These are phyloP conservation scores for Desoria tigrina DNA, from an alignment of 2,888 invertebrate species.

Conservation along the genomic window DNA sequence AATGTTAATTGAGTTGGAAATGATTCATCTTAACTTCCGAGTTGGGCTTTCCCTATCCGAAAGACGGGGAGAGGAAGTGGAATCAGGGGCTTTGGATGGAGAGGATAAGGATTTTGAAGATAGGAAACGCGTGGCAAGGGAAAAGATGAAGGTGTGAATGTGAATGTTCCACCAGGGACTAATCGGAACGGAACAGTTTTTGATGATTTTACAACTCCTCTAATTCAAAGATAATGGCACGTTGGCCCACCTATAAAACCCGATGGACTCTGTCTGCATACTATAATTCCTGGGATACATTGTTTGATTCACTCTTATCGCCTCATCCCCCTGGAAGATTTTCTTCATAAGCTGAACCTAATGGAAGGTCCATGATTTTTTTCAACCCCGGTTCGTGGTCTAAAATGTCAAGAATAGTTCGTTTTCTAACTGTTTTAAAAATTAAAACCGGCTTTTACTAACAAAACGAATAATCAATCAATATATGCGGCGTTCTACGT, in stretches of 20 bases:
- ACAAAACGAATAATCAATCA: background rate
- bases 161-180: slow-evolving; percentile 45
- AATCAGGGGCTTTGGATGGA: background rate
- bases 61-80: background rate
- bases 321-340: background rate
- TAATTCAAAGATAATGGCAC: slow-evolving; percentile 48
- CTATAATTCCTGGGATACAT: background rate
- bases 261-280: slow-evolving; percentile 15
- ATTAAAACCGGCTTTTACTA: no score
- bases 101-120: slow-evolving; percentile 1
- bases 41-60: background rate
- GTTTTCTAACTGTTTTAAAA: no score
- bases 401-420: no score
- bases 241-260: slow-evolving; percentile 15
- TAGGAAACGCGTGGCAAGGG: background rate
- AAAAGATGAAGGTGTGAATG: slow-evolving; percentile 24
- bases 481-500: slow-evolving; percentile 8
- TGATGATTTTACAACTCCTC: slow-evolving; percentile 52
- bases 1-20: slow-evolving; percentile 23
- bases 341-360: no score
- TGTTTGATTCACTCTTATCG: slow-evolving; percentile 3
- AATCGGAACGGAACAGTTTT: slow-evolving; percentile 36
- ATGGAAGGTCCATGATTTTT: no score
- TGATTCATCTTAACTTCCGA: slow-evolving; percentile 9
- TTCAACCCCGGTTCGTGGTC: no score